A percentile compares a stretch with the other conserved stretches of the same genome.
Evolutionary conservation across 2,113 vertebrate genomes (phyloP).

Genomic region (Hippoglossus stenolepis): DNA sequence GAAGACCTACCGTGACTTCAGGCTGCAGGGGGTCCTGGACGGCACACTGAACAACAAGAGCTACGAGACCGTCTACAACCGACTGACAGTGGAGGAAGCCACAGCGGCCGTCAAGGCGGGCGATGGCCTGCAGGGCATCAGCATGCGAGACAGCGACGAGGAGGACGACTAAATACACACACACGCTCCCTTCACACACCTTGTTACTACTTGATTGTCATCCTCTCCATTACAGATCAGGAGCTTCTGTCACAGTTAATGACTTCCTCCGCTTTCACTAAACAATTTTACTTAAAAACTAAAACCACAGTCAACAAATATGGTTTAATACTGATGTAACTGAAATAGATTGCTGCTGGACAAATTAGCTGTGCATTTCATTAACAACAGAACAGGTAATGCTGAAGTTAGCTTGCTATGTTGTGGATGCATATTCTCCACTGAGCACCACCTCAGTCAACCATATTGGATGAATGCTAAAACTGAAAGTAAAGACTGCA

Average conservation of each 20-base stretch:
- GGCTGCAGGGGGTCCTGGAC: slow-evolving; percentile 93
- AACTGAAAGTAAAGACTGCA: too few relatives aligned
- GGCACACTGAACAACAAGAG: slow-evolving; percentile 91
- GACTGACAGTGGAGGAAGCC: slow-evolving; percentile 92
- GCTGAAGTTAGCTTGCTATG: not conserved
- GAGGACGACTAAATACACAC: slow-evolving; percentile 85
- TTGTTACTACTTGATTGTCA: not conserved
- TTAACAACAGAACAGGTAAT: too few relatives aligned
- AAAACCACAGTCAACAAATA: not conserved
- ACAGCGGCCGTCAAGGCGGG: slow-evolving; percentile 88
- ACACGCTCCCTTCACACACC: not conserved
- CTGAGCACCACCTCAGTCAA: too few relatives aligned
- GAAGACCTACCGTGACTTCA: slow-evolving; percentile 97
- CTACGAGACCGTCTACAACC: slow-evolving; percentile 92
- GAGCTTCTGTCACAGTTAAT: not conserved
- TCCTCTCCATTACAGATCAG: slow-evolving; percentile 7
- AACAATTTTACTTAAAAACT: not conserved
- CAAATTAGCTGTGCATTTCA: too few relatives aligned
- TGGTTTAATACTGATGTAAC: not conserved
- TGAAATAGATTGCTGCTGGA: not conserved
- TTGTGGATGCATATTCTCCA: too few relatives aligned
- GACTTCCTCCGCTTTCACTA: not conserved
- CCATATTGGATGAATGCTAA: too few relatives aligned
- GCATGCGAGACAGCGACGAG: slow-evolving; percentile 97
- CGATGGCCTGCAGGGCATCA: slow-evolving; percentile 91